Evolutionary conservation across 2,888 invertebrate species (phyloP), one percentile per base, ranked within the genome.

Genomic region (Drosophila anceps): DNA sequence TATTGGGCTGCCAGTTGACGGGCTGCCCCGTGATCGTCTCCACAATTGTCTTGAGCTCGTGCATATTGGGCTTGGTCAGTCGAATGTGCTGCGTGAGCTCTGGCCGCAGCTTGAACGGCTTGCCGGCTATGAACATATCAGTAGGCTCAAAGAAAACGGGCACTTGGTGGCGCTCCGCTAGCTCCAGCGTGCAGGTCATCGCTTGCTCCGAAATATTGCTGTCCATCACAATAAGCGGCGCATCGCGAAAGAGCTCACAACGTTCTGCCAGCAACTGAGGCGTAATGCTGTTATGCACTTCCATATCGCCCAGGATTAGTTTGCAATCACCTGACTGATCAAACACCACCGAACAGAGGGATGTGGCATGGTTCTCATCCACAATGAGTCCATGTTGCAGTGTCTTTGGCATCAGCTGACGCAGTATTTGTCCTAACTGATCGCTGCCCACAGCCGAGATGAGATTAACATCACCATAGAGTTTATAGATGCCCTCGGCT

Each of bases 121-220:
- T 97, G 0, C 93, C 92, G 0, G 97, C 96, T 90, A 96, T 96
- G 79, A 95, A 94, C 85, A 95, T 93, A 88, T 98, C 98, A 0
- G 98, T 98, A 1, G 98, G 98, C 92, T 98, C 98, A 92, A 96
- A 98, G 94, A 97, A 97, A 9, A 98, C 98, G 96, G 97, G 96
- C 88, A 96, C 95, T 41, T 94, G 90, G 69, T 95, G 92, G 48
- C 94, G 90, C 12, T 93, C 84, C 50, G 97, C 96, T 18, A 96
- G 90, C 66, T 94, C 91, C 58, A 97, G 91, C 29, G 95, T 92
- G 55, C 94, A 93, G 77, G 94, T 93, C 89, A 98, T 95, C 0
- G 97, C 95, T 27, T 94, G 93, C 48, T 94, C 88, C 0, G 96
- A 95, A 50, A 97, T 91, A 93, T 99, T 99, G 10, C 96, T 97